Evolutionary conservation across 2,888 invertebrate genomes (phyloP).

Genomic region (Chrysolina haemoptera): DNA sequence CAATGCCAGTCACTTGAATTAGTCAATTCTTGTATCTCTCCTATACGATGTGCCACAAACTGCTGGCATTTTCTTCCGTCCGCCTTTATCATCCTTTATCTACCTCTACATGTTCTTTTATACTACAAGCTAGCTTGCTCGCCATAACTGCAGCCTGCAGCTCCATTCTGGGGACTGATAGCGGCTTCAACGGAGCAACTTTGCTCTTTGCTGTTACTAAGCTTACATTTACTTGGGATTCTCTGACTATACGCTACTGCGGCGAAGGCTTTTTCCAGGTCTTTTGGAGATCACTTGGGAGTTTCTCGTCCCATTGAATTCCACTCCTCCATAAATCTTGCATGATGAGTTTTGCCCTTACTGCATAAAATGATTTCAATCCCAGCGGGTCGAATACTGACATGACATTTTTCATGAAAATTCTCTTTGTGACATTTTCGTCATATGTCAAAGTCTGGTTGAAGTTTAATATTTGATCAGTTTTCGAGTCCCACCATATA

Average conservation of each 20-base stretch:
- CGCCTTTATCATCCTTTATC: neutral
- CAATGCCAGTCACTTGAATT: constrained; percentile 4
- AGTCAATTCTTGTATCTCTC: constrained; percentile 1
- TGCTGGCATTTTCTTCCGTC: no score
- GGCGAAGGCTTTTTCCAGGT: neutral
- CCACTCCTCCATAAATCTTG: constrained; percentile 9
- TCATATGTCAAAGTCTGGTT: neutral
- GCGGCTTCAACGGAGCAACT: constrained; percentile 10
- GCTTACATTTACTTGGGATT: no score
- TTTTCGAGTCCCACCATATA: neutral
- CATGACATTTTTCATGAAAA: constrained; percentile 12
- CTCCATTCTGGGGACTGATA: neutral
- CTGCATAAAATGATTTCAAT: neutral
- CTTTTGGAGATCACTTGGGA: neutral
- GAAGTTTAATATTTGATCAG: neutral
- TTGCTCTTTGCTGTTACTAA: neutral
- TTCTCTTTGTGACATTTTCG: neutral
- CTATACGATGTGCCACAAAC: constrained; percentile 1
- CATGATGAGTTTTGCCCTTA: neutral
- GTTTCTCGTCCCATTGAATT: neutral
- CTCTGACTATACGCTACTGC: no score
- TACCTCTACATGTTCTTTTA: neutral
- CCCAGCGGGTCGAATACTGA: constrained; percentile 24
- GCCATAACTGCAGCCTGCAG: neutral
- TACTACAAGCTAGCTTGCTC: neutral